Percentiles rank a stretch among this genome's conserved stretches.
Evolutionary conservation across 2,888 invertebrate species (phyloP).

Genomic region (Orthosia cruda): DNA sequence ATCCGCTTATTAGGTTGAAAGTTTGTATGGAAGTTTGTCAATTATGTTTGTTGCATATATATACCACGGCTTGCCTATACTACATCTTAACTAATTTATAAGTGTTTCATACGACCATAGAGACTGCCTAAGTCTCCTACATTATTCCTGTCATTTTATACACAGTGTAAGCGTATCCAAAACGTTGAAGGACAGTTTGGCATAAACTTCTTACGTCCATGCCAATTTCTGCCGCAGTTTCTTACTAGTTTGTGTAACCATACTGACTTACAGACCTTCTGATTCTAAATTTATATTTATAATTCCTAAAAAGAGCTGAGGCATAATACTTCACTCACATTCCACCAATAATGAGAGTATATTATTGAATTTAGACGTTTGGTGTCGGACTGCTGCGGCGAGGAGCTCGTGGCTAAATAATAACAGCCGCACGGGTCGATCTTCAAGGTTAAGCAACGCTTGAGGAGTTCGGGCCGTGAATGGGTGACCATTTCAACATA

Average conservation of each 20-base stretch:
- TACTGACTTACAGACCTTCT: slow-evolving; percentile 5
- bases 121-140: background rate
- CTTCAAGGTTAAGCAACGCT: no score
- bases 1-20: background rate
- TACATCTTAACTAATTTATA: background rate
- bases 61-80: no score
- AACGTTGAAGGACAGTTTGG: slow-evolving; percentile 42
- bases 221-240: background rate
- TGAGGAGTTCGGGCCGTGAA: no score
- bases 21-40: background rate
- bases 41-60: background rate
- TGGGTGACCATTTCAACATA: no score
- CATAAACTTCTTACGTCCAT: background rate
- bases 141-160: slow-evolving; percentile 23
- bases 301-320: background rate
- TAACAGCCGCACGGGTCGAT: no score
- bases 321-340: background rate
- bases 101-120: background rate
- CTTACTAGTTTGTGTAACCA: background rate
- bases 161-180: slow-evolving; percentile 43
- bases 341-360: no score
- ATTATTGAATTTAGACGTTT: no score
- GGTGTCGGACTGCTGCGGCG: no score
- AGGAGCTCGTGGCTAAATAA: no score
- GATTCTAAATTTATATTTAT: background rate